Base-by-base conservation (phyloP, 2,797 vertebrate species). In the Manis crassicaudata region DNA sequence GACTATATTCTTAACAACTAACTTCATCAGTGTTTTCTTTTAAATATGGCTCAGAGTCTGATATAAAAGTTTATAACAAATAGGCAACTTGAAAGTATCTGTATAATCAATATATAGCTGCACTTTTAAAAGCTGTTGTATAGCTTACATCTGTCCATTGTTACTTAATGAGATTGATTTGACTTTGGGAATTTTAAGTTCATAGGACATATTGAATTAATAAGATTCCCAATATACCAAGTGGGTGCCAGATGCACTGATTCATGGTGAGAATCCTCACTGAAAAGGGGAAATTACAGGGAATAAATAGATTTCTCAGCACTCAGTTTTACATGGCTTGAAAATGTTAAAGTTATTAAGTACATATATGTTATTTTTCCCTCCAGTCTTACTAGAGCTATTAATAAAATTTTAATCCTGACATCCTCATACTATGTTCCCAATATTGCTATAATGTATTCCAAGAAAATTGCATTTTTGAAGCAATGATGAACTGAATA, bases 261-360 rank as follows among this genome's bases (percentile, higher is more conserved):
- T n/a, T 92, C 20, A 5, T 37, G 27, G 8, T 86, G 32, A 43
- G 52, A 87, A 43, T 67, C 20, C 5, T 91, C 35, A 52, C 6
- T 65, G 32, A 60, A 84, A 82, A 84, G 58, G 12, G 70, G 13
- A 54, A 5, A 52, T 37, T 58, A 52, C 10, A 58, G 27, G 32
- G 13, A 91, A 73, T 40, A 58, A 93, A 21, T 68, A 63, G 16
- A 79, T 76, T 43, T 60, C 73, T 89, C 3, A 35, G 6, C 7
- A 62, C 6, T 77, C 56, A 29, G n/a, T 94, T 95, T 97, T 96
- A 1, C 7, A 27, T 73, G 25, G 18, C 58, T 58, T 90, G 75
- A 93, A 95, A 94, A 87, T 63, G 73, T 75, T 94, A 0, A n/a
- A 54, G 20, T n/a, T 93, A 32, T 62, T 76, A 67, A 16, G 0